phyloP scores from a whole-genome alignment of 2,113 vertebrate species.

The Brachypodius melanocephalos region DNA sequence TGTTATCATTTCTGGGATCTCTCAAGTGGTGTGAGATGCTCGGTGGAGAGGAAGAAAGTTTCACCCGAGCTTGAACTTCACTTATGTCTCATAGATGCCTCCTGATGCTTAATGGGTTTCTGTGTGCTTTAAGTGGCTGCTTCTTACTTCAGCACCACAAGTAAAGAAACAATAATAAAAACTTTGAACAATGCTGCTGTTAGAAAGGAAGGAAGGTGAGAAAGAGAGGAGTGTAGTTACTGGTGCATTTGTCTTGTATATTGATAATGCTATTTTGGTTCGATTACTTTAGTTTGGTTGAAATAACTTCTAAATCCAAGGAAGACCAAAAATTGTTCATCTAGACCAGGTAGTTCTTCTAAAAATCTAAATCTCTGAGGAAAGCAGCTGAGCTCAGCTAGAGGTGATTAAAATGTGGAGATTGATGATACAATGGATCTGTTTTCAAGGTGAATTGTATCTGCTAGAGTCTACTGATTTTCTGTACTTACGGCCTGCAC shows the following conservation, averaged over 20 bases:
- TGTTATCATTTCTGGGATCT: background rate
- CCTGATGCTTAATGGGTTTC: background rate
- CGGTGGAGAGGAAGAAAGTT: background rate
- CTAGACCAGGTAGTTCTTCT: background rate
- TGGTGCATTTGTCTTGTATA: background rate
- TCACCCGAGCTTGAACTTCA: background rate
- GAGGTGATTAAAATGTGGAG: background rate
- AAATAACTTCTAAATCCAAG: background rate
- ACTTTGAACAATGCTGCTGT: background rate
- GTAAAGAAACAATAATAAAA: background rate
- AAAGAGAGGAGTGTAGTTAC: background rate
- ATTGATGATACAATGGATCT: background rate
- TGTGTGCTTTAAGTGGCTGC: background rate
- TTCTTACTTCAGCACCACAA: background rate
- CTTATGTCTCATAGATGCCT: fast-evolving
- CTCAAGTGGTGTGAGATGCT: background rate
- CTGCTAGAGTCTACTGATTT: background rate
- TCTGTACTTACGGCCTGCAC: background rate
- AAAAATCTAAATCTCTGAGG: background rate
- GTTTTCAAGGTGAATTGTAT: background rate
- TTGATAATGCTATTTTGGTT: background rate
- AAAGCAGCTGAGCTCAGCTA: background rate
- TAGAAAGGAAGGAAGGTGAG: background rate
- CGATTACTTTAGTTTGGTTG: background rate
- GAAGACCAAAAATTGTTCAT: background rate